A percentile compares a stretch with the other conserved stretches of the same genome.
These are phyloP conservation scores for Papilio polyxenes DNA, from an alignment of 1,140 invertebrate genomes.

Conservation along the genomic window DNA sequence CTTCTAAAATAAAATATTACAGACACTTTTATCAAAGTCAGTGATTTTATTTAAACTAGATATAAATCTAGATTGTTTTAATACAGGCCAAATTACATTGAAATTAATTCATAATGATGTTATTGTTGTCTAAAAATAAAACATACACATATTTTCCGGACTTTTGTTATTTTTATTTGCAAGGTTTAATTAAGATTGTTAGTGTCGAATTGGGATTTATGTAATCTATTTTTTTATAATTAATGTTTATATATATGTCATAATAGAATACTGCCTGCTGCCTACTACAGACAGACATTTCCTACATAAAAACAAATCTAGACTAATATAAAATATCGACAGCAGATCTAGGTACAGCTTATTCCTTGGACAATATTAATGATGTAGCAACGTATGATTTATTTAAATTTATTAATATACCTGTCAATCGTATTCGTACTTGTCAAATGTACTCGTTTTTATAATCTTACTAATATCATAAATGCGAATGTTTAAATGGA, in stretches of 20 bases:
- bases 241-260: neutral
- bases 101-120: neutral
- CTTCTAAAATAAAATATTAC: neutral
- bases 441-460: neutral
- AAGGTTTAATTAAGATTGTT: too few relatives aligned
- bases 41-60: neutral
- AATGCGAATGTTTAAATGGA: too few relatives aligned
- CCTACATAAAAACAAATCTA: slow-evolving; percentile 5
- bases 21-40: neutral
- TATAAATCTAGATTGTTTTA: neutral
- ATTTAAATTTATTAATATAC: neutral
- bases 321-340: neutral
- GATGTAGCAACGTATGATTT: neutral
- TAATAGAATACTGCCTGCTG: neutral
- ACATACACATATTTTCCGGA: too few relatives aligned
- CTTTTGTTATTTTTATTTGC: too few relatives aligned
- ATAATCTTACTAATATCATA: neutral
- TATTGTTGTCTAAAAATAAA: too few relatives aligned
- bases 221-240: too few relatives aligned
- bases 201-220: too few relatives aligned
- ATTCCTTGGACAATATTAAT: neutral
- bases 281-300: neutral
- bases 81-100: neutral
- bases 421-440: neutral
- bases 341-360: neutral